Base-by-base conservation (phyloP, 2,797 vertebrate species). In the Muscicapa striata region DNA sequence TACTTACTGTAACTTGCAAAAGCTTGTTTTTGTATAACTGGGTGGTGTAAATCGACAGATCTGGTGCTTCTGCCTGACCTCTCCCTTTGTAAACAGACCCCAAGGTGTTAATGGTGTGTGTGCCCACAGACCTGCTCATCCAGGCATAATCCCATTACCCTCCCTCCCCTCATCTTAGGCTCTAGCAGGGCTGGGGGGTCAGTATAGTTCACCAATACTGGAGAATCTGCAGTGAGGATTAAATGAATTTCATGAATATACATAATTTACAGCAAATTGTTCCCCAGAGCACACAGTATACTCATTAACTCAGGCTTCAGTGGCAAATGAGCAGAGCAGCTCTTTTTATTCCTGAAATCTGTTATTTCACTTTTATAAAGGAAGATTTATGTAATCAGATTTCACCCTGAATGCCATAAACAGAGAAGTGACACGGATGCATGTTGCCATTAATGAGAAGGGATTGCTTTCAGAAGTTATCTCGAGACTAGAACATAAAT, bases 381-480 rank as follows among this genome's bases (percentile, higher is more conserved):
- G 46, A 81, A 92, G 64, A 87, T 63, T 38, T 63, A 54, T 64
- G 59, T 64, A 75, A 93, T 72, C 72, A 59, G 51, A 61, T 91
- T 95, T 96, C 70, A 63, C 68, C 49, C 64, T 49, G 41, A 79
- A 85, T 34, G 40, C 46, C 5, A 14, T 83, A 77, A 91, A 80
- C 68, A 89, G 57, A 16, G 64, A 80, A 58, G 68, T 61, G 89
- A 83, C 75, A 83, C 21, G 70, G 75, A 92, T 66, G 63, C 45
- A 43, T 14, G 41, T 21, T 91, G 72, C 41, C 23, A 43, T 45
- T 91, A 93, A 92, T n/a, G 48, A 83, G 89, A 85, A 80, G 49
- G 68, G 52, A 67, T 85, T 83, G 52, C 52, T 92, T 93, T 94
- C 92, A 81, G 7, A 87, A 93, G 76, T 77, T n/a, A 11, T 67